Base-by-base conservation (phyloP, 2,113 vertebrate species). In the Syngnathoides biaculeatus region DNA sequence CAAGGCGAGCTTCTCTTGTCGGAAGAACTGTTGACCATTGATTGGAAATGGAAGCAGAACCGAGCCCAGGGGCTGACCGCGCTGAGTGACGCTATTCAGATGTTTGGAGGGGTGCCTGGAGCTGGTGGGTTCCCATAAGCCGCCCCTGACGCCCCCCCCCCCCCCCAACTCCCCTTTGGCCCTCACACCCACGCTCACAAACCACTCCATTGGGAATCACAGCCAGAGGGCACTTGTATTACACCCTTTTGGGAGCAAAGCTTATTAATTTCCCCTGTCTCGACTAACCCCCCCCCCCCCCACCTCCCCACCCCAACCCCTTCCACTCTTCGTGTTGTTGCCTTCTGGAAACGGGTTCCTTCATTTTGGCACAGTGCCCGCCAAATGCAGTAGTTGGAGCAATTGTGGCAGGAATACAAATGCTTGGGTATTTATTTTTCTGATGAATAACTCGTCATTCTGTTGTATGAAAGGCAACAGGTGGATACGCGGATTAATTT, bases 211-310 rank as follows among this genome's bases (percentile, higher is more conserved):
- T 64, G 81, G 87, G 83, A 87, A 77, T 87, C 76, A 78, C 71
- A 87, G 87, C 86, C 83, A 85, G 79, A 77, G 85, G 85, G 83
- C 78, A 77, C 81, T 79, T 88, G 85, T 88, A 87, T 87, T 84
- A 88, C 83, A 86, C 79, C 81, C 84, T 83, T 85, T 90, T 88
- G 39, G 27, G 79, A 82, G 84, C 71, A 84, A 81, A 85, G 74
- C 85, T 82, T 83, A 70, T 86, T 88, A 86, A 88, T 89, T 80
- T 73, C 75, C 79, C 81, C 67, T 42, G 13, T 42, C 64, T 42
- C 57, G 30, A 68, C 63, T 56, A 26, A 48, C 61, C 52, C 48
- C 79, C 45, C 43, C 71, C 69, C 43, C n/a, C n/a, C n/a, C n/a
- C n/a, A n/a, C n/a, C n/a, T n/a, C n/a, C n/a, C n/a, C n/a, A n/a